Evolutionary conservation across 1,140 invertebrate genomes (phyloP), one percentile per base, ranked within the genome.

Genomic region (Sminthurinus signatus): DNA sequence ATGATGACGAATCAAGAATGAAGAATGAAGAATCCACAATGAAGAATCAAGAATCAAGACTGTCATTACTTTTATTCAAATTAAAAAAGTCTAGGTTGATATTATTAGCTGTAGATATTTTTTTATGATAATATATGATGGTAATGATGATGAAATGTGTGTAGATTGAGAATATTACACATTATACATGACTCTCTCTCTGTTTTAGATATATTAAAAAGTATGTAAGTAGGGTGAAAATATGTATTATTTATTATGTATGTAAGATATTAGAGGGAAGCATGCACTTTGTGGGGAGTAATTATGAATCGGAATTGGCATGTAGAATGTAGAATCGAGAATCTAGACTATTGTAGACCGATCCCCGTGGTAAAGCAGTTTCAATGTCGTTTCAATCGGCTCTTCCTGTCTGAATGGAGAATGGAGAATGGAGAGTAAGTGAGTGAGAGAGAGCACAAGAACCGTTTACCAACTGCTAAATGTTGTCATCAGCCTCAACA

Each of bases 331-430:
- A n/a, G n/a, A n/a, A n/a, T n/a, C n/a, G n/a, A n/a, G n/a, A n/a
- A n/a, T n/a, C n/a, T n/a, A n/a, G n/a, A n/a, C n/a, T n/a, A n/a
- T n/a, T n/a, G n/a, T 50, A 57, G 50, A 44, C 17, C 32, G 42
- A 39, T 14, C 51, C 32, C 32, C 57, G 48, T 57, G 64, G n/a
- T n/a, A n/a, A 63, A 63, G 65, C 60, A 69, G 60, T 65, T 69
- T 69, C 68, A 69, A 69, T 69, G 68, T 69, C 68, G 68, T 69
- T 69, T 69, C 64, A 69, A 69, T 69, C 64, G 63, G 63, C 64
- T 69, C 68, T 69, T 69, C 68, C 68, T 69, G 68, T 69, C 62
- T 69, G 61, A 48, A 25, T 62, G 60, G 29, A 50, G 32, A 32
- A 60, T 21, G 48, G 58, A n/a, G n/a, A n/a, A n/a, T n/a, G n/a